Evolutionary conservation across 2,113 vertebrate species (phyloP), one percentile per base, ranked within the genome.

Genomic region (Rattus rattus): DNA sequence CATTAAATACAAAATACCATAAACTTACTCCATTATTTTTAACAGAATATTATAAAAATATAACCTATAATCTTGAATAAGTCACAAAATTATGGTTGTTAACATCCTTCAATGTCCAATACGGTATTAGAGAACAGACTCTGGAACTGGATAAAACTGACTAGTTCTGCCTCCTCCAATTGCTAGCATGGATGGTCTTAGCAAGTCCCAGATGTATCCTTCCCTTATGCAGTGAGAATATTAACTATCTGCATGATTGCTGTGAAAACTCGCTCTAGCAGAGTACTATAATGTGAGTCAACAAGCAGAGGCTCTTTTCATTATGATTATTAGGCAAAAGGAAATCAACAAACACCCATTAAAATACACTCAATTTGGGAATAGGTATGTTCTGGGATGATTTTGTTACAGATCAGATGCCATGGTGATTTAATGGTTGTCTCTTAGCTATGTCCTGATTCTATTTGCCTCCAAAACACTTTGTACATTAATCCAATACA

Each of bases 321-420:
- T 93, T 63, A 76, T 65, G 47, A 94, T 77, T 6, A 49, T 81
- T 61, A 80, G 59, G 54, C 30, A 12, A 36, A 84, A 88, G 33
- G 49, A 73, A 88, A 28, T 81, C 36, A 81, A 73, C 8, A 94
- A 96, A 96, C 63, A 12, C 36, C 89, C 54, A 39, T 80, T 91
- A 20, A 96, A 93, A 87, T 89, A 14, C 73, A 76, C 20, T 54
- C 39, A 47, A 88, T 76, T 93, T 59, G 39, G 10, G 67, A 49
- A 80, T 69, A 94, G 92, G 79, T 63, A 49, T 67, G 36, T 22
- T 94, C 65, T 70, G 61, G 52, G 17, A 54, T 95, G 39, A 79
- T 89, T 89, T 52, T 94, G n/a, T 19, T 85, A 80, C 70, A 73
- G 28, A 77, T 92, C 85, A 92, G 75, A 96, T 86, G 56, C 54